These are phyloP conservation scores for Lutraria rhynchaena DNA, from an alignment of 1,140 invertebrate species.

Conservation along the genomic window DNA sequence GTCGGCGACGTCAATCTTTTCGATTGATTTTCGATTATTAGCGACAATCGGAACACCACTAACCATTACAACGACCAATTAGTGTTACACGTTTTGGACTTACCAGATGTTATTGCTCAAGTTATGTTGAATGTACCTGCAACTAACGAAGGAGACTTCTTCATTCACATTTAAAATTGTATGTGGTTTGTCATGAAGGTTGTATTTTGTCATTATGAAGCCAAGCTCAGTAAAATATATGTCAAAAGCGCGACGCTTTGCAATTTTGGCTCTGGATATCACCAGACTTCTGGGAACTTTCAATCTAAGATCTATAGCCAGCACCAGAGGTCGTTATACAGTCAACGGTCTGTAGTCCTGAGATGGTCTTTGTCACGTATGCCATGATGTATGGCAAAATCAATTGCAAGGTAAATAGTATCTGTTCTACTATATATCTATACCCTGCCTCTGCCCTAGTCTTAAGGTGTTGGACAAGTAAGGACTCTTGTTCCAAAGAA, in stretches of 20 bases:
- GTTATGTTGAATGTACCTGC: neutral
- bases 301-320: constrained; percentile 34
- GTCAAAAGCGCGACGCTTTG: constrained; percentile 24
- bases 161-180: constrained; percentile 76
- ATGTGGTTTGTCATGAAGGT: constrained; percentile 72
- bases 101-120: neutral
- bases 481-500: too few species aligned
- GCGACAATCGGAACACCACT: too few species aligned
- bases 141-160: constrained; percentile 66
- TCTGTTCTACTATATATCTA: too few species aligned
- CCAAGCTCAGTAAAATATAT: constrained; percentile 41
- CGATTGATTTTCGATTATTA: too few species aligned
- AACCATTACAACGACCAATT: constrained; percentile 27
- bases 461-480: too few species aligned
- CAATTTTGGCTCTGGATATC: constrained; percentile 38
- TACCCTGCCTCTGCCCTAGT: too few species aligned
- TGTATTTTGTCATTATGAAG: too few species aligned
- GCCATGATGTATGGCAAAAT: neutral
- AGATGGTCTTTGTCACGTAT: constrained; percentile 37
- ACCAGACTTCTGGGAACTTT: constrained; percentile 37
- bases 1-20: too few species aligned
- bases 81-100: constrained; percentile 6
- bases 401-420: too few species aligned
- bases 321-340: constrained; percentile 29
- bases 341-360: constrained; percentile 35